Evolutionary conservation across 2,113 vertebrate genomes (phyloP).

Genomic region (Pogona vitticeps): DNA sequence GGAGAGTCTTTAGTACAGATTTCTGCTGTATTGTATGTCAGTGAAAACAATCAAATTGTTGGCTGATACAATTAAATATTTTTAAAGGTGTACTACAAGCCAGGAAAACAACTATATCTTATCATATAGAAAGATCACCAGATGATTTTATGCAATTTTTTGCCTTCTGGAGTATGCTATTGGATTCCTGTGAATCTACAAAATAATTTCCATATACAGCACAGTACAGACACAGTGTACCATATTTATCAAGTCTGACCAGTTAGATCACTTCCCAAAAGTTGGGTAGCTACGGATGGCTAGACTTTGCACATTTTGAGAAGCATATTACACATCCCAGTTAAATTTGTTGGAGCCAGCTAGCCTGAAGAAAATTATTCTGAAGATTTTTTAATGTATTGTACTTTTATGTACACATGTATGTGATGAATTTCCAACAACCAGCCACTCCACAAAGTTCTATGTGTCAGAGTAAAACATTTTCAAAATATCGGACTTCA

Average conservation of each 20-base stretch:
- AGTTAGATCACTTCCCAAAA: background rate
- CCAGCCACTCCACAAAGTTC: background rate
- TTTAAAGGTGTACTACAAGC: background rate
- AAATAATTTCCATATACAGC: background rate
- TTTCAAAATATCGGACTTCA: background rate
- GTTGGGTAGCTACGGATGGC: background rate
- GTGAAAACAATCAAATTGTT: slow-evolving; percentile 19
- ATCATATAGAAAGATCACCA: background rate
- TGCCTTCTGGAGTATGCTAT: background rate
- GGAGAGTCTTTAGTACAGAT: slow-evolving; percentile 1
- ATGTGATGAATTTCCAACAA: background rate
- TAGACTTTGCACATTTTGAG: background rate
- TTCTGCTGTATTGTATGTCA: slow-evolving; percentile 30
- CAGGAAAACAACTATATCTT: background rate
- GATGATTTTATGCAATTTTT: background rate
- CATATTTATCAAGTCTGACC: background rate
- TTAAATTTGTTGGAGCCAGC: background rate
- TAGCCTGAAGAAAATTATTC: background rate
- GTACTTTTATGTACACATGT: background rate
- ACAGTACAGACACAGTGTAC: background rate
- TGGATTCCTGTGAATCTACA: background rate
- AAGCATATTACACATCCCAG: background rate
- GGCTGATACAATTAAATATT: slow-evolving; percentile 43
- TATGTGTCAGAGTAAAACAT: background rate
- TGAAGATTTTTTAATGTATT: background rate